Conservation (phyloP, 2,113 vertebrate genomes). For the Mormyrus iriodes region DNA sequence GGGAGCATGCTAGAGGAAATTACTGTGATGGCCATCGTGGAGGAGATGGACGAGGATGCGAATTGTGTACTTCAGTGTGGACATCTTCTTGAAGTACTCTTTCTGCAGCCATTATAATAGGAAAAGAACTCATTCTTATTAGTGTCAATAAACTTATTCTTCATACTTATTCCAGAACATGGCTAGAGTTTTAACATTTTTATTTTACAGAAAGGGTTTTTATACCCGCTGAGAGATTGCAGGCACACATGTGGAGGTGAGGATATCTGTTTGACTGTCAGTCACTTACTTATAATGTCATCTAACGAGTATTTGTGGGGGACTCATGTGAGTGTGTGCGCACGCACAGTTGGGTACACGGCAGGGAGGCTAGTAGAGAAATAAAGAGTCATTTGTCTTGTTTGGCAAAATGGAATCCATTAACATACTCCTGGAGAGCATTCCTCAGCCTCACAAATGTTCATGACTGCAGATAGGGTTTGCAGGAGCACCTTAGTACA, state of each 20-base stretch:
- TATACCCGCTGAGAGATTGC: neutral
- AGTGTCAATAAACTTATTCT: neutral
- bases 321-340: neutral
- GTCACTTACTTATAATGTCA: neutral
- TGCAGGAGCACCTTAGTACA: neutral
- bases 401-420: conserved; percentile 11
- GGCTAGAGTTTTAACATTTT: neutral
- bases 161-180: neutral
- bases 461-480: conserved; percentile 8
- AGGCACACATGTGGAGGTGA: neutral
- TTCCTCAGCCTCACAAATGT: neutral
- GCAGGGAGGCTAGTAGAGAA: conserved; percentile 1
- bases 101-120: neutral
- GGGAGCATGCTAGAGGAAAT: neutral
- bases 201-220: neutral
- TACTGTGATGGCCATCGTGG: neutral
- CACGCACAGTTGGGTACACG: neutral
- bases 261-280: neutral
- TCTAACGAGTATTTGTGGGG: conserved; percentile 1
- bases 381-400: conserved; percentile 2
- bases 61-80: neutral
- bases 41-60: neutral
- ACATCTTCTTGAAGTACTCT: neutral
- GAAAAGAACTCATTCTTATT: neutral
- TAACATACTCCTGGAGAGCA: conserved; percentile 10